Conservation (phyloP, 2,797 vertebrate species). For the Decapterus maruadsi region DNA sequence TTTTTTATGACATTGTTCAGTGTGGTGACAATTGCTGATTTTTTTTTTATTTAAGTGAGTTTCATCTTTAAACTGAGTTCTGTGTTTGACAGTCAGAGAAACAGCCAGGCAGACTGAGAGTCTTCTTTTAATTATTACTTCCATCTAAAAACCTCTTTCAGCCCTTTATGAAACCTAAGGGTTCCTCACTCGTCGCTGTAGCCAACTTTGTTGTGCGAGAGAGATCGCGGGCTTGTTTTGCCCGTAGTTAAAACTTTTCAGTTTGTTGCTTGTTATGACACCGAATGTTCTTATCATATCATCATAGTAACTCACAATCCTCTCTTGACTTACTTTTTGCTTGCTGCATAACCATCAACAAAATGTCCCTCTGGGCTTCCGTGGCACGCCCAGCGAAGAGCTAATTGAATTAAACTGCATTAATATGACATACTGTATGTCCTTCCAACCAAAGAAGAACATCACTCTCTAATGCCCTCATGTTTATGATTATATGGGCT, state of each 20-base stretch:
- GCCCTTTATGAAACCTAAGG: slow-evolving; percentile 43
- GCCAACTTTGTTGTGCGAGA: slow-evolving; percentile 43
- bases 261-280: slow-evolving; percentile 75
- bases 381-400: slow-evolving; percentile 59
- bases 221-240: slow-evolving; percentile 63
- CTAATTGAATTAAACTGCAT: slow-evolving; percentile 81
- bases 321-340: slow-evolving; percentile 71
- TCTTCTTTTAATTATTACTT: slow-evolving; percentile 57
- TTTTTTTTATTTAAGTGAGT: slow-evolving; percentile 21
- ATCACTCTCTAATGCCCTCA: slow-evolving; percentile 65
- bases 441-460: slow-evolving; percentile 62
- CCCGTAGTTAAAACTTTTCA: slow-evolving; percentile 80
- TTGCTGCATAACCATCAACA: slow-evolving; percentile 67
- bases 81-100: slow-evolving; percentile 56
- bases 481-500: slow-evolving; percentile 77
- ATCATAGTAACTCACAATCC: slow-evolving; percentile 69
- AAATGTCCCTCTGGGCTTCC: slow-evolving; percentile 69
- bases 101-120: slow-evolving; percentile 21
- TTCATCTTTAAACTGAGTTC: slow-evolving; percentile 48
- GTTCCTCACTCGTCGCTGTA: slow-evolving; percentile 22
- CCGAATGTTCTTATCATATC: slow-evolving; percentile 69
- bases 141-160: slow-evolving; percentile 51
- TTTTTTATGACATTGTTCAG: slow-evolving; percentile 46
- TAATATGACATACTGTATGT: slow-evolving; percentile 69
- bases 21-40: slow-evolving; percentile 42